A percentile compares a stretch with the other conserved stretches of the same genome.
Evolutionary conservation across 2,113 vertebrate species (phyloP).

Genomic region (Pseudorectes ferrugineus): DNA sequence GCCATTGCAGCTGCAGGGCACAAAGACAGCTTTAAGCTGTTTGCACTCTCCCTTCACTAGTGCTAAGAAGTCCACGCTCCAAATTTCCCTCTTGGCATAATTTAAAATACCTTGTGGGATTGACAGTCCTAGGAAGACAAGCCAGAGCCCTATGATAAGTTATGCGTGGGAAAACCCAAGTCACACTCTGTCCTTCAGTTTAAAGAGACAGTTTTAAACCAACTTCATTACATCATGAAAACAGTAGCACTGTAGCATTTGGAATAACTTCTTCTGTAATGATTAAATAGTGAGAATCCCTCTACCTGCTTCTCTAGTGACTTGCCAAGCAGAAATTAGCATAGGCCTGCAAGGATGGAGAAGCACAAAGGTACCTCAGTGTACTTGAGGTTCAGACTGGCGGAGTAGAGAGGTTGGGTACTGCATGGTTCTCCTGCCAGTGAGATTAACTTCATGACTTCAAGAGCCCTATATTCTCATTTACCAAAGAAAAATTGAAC

Average conservation of each 20-base stretch:
- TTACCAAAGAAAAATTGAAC: background rate
- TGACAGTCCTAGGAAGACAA: background rate
- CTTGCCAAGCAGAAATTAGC: background rate
- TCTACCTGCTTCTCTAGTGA: background rate
- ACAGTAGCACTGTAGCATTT: background rate
- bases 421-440: background rate
- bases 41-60: background rate
- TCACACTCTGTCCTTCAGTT: background rate
- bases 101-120: background rate
- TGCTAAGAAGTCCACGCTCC: accelerated
- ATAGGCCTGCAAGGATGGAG: background rate
- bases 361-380: background rate
- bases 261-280: background rate
- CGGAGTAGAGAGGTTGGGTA: background rate
- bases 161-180: background rate
- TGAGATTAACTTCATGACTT: background rate
- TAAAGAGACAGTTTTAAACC: background rate
- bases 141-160: background rate
- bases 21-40: background rate
- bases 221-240: background rate
- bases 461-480: background rate
- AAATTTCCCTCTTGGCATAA: background rate
- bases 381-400: background rate
- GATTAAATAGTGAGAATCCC: background rate
- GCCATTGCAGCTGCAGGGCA: background rate